phyloP scores from a whole-genome alignment of 1,140 invertebrate species.

The Liolophura sinensis region DNA sequence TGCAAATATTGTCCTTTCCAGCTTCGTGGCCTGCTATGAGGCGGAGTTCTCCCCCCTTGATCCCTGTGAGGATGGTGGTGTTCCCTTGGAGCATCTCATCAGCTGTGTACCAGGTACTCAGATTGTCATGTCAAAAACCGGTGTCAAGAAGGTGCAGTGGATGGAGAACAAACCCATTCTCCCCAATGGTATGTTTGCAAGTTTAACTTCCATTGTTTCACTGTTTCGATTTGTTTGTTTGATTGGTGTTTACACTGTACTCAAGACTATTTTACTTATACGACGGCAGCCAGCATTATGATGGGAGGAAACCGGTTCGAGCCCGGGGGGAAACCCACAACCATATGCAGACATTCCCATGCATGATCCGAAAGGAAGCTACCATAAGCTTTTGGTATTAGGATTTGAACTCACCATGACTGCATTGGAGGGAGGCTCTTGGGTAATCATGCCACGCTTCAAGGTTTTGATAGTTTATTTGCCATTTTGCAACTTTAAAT shows the following conservation, averaged over 20 bases:
- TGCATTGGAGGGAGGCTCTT: no score
- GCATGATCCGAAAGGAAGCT: no score
- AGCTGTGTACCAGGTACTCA: slow-evolving; percentile 79
- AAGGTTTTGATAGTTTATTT: no score
- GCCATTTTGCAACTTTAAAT: no score
- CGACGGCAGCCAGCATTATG: no score
- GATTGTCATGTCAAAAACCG: slow-evolving; percentile 60
- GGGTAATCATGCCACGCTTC: no score
- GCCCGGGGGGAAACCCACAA: no score
- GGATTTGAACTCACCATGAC: no score
- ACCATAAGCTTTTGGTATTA: background rate
- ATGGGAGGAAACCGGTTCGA: no score
- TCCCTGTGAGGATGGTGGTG: slow-evolving; percentile 65
- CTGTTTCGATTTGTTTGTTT: background rate
- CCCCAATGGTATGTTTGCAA: background rate
- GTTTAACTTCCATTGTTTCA: background rate
- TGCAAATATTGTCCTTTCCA: slow-evolving; percentile 47
- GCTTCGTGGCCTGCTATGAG: slow-evolving; percentile 78
- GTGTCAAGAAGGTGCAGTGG: slow-evolving; percentile 62
- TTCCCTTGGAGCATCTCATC: slow-evolving; percentile 83
- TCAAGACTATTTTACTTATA: no score
- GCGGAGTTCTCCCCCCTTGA: slow-evolving; percentile 66
- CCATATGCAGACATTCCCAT: no score
- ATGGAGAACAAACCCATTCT: slow-evolving; percentile 52
- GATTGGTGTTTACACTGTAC: no score